phyloP scores from a whole-genome alignment of 64 coral and sea anemone genomes.

The Hydrozoanthus tunicans region DNA sequence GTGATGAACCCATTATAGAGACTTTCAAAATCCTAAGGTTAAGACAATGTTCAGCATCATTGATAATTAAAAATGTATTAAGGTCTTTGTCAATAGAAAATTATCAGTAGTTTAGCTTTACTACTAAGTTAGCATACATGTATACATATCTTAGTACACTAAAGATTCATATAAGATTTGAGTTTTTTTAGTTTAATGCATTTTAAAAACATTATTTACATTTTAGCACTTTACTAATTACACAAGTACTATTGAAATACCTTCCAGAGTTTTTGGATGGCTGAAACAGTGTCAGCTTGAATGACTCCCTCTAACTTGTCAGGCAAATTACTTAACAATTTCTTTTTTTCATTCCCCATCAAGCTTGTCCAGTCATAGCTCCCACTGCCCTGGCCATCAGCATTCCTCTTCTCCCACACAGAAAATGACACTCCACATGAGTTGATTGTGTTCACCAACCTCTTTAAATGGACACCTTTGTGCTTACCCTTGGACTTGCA shows the following conservation, averaged over 20 bases:
- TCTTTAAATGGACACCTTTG: conserved; percentile 2
- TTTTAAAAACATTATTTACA: too few species aligned
- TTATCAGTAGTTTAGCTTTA: neutral
- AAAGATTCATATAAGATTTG: too few species aligned
- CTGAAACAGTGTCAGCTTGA: neutral
- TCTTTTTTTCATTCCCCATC: conserved; percentile 69
- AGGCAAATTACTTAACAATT: neutral
- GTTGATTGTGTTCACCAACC: conserved; percentile 35
- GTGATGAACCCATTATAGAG: neutral
- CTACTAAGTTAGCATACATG: neutral
- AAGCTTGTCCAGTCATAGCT: conserved; percentile 51
- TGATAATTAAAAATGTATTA: neutral
- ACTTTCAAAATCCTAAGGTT: neutral
- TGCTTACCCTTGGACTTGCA: conserved; percentile 23
- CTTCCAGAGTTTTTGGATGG: conserved; percentile 30
- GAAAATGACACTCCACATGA: conserved; percentile 55
- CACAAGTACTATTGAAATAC: conserved; percentile 1
- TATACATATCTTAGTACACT: neutral
- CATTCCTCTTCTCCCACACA: conserved; percentile 62
- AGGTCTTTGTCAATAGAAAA: neutral
- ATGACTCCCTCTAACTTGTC: neutral
- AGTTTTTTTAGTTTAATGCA: too few species aligned
- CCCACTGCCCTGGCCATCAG: conserved; percentile 55
- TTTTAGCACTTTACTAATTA: neutral
- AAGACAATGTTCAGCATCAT: neutral